These are phyloP conservation scores for Sturnus vulgaris DNA, from an alignment of 2,113 vertebrate genomes.

Conservation along the genomic window DNA sequence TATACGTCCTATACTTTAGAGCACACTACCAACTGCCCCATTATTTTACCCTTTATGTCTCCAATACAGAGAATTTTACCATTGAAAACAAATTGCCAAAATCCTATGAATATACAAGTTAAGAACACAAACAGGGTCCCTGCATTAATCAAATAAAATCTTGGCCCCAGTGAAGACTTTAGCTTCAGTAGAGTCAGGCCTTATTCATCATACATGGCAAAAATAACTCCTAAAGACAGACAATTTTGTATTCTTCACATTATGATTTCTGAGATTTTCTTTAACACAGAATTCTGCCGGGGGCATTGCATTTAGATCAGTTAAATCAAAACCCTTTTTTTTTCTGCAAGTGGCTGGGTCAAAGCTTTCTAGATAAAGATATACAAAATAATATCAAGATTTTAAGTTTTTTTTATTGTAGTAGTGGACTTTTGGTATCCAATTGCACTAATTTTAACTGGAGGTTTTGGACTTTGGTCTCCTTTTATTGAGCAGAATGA, in stretches of 20 bases:
- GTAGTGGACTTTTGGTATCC: constrained; percentile 27
- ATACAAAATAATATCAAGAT: constrained; percentile 55
- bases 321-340: constrained; percentile 66
- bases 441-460: neutral
- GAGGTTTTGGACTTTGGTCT: constrained; percentile 46
- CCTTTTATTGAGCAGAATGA: constrained; percentile 61
- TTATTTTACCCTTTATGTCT: neutral
- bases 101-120: neutral
- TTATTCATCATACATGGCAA: neutral
- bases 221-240: constrained; percentile 37
- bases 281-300: neutral
- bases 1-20: neutral
- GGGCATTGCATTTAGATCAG: constrained; percentile 56
- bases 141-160: neutral
- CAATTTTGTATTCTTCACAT: neutral
- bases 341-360: constrained; percentile 59
- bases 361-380: constrained; percentile 70
- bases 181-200: neutral
- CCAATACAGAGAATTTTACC: neutral
- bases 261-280: neutral
- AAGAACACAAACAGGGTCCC: neutral
- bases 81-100: neutral
- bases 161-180: neutral
- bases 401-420: constrained; percentile 41
- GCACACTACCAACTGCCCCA: neutral